Evolutionary conservation across 2,113 vertebrate genomes (phyloP).

Genomic region (Benitochromis conjunctus): DNA sequence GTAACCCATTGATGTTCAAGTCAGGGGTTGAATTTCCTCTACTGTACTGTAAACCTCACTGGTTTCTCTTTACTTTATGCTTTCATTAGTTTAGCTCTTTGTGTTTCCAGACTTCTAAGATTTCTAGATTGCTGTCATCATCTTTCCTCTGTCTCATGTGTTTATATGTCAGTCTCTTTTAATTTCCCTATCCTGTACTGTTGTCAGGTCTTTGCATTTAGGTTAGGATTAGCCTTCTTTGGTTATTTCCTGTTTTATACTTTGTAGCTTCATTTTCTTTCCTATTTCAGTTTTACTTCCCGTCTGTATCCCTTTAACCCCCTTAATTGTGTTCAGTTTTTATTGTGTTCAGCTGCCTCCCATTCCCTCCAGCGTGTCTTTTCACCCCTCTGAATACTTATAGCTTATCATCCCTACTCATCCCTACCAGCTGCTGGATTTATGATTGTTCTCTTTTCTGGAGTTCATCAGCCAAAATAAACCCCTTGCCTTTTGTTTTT

Average conservation of each 20-base stretch:
- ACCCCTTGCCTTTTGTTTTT: not conserved
- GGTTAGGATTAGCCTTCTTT: not conserved
- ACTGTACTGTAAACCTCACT: rapidly evolving
- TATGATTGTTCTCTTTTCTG: not conserved
- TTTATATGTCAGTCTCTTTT: not conserved
- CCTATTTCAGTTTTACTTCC: not conserved
- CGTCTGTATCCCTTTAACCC: not conserved
- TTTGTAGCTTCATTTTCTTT: not conserved
- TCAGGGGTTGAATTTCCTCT: not conserved
- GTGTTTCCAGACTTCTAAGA: not conserved
- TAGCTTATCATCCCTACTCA: rapidly evolving
- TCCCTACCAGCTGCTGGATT: not conserved
- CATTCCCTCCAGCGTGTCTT: not conserved
- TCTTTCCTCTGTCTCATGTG: not conserved
- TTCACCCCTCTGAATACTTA: not conserved
- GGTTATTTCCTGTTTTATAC: not conserved
- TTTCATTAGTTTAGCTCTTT: not conserved
- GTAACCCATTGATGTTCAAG: not conserved
- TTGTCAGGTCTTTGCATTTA: not conserved
- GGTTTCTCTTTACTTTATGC: not conserved
- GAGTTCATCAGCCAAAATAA: not conserved
- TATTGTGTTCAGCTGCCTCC: not conserved
- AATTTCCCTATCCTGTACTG: not conserved
- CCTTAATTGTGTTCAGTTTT: not conserved
- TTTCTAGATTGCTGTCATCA: not conserved